These are phyloP conservation scores for Ranitomeya imitator DNA, from an alignment of 2,113 vertebrate species.

Conservation along the genomic window DNA sequence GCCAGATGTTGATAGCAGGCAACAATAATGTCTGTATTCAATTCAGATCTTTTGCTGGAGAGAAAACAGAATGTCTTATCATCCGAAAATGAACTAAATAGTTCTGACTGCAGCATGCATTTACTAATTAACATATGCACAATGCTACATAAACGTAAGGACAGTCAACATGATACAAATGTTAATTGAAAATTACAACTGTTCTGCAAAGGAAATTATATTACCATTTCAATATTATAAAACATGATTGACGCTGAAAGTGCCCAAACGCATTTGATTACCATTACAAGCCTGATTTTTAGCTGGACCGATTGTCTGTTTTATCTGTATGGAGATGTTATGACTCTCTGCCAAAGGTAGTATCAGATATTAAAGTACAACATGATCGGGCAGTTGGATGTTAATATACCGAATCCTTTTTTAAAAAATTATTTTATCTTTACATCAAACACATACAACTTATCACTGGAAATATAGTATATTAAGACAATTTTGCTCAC, in stretches of 20 bases:
- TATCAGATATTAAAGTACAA: too few relatives aligned
- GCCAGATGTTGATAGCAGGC: slow-evolving; percentile 41
- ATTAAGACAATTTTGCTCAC: too few relatives aligned
- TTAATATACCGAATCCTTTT: too few relatives aligned
- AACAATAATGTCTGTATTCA: slow-evolving; percentile 40
- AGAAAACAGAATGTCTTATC: slow-evolving; percentile 33
- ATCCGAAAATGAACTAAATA: slow-evolving; percentile 14
- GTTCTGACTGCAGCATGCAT: slow-evolving; percentile 19
- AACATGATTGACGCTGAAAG: not conserved
- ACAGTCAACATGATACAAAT: slow-evolving; percentile 15
- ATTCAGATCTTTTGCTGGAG: slow-evolving; percentile 36
- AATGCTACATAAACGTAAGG: slow-evolving; percentile 8
- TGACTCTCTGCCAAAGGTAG: too few relatives aligned
- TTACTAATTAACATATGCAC: slow-evolving; percentile 11
- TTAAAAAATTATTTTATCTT: too few relatives aligned
- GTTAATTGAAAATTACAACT: slow-evolving; percentile 23
- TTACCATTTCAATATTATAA: not conserved
- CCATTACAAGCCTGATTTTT: too few relatives aligned
- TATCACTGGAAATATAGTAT: too few relatives aligned
- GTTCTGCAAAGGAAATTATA: not conserved
- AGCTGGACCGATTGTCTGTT: too few relatives aligned
- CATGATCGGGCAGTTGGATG: too few relatives aligned
- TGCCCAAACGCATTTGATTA: too few relatives aligned
- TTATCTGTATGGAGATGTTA: too few relatives aligned
- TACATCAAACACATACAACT: too few relatives aligned